Evolutionary conservation across 2,888 invertebrate genomes (phyloP), one percentile per base, ranked within the genome.

Genomic region (Lithosia quadra): DNA sequence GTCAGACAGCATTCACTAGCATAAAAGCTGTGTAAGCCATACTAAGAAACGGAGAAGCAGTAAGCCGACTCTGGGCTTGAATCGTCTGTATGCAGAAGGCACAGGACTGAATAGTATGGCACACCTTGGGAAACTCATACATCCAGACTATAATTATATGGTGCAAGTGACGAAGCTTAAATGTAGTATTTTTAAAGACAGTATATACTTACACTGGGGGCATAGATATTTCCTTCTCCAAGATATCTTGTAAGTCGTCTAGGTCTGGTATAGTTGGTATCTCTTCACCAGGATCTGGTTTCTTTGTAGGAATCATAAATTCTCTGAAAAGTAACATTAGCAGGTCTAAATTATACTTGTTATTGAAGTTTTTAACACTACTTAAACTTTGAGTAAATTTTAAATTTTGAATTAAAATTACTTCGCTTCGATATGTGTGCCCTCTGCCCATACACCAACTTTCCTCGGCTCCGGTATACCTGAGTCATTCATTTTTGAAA

Each of bases 221-320:
- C 72, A 89, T 84, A 28, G 91, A 88, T 81, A 94, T 89, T 78
- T 94, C 95, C 71, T 92, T 95, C 70, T 95, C 94, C 49, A 94
- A 75, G 68, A 92, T 91, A 70, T 95, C 95, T 77, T 94, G 92
- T 53, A 95, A 83, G 59, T 95, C 95, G 73, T 95, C 95, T 55
- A 94, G 77, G 75, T 95, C 95, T 11, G 95, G 95, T 81, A 95
- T 92, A 1, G 95, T 95, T 13, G 95, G 95, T 65, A 95, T 95
- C 71, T 95, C 95, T 74, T 95, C 94, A 72, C 90, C 87, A 2
- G 92, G 91, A 56, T 93, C 93, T 1, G 91, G 90, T 0, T 92
- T 90, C 73, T 92, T 94, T 69, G 91, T 93, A 1, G 95, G 95
- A 71, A 95, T 91, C 28, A 93, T 83, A 67, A 88, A 90, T 80